phyloP scores from a whole-genome alignment of 2,113 vertebrate species.

The Macroglossus sobrinus region DNA sequence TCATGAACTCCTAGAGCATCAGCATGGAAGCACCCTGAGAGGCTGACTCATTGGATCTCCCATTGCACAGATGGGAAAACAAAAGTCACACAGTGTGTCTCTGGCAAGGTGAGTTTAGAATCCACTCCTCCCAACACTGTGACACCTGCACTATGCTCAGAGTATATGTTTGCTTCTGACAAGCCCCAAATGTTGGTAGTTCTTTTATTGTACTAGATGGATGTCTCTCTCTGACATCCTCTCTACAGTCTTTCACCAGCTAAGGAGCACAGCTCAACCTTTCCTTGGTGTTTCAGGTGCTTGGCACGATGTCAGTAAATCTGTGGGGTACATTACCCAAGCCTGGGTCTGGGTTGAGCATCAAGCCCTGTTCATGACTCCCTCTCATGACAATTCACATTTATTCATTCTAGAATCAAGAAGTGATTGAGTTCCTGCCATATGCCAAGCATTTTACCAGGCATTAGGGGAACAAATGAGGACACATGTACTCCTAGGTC shows the following conservation, averaged over 20 bases:
- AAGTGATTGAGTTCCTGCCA: not conserved
- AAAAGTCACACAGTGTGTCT: not conserved
- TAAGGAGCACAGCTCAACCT: not conserved
- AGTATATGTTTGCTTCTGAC: not conserved
- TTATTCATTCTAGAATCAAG: not conserved
- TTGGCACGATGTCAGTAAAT: not conserved
- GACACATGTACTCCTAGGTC: not conserved
- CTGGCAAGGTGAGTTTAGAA: not conserved
- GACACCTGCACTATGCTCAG: not conserved
- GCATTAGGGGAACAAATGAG: not conserved
- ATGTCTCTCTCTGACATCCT: not conserved
- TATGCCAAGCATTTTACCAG: not conserved
- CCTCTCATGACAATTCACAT: accelerated
- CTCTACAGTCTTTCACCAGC: not conserved
- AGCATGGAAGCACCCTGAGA: not conserved
- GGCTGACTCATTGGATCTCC: not conserved
- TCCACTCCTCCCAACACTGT: not conserved
- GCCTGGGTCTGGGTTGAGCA: not conserved
- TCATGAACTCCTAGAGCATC: not conserved
- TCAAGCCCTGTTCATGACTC: not conserved
- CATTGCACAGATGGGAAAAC: not conserved
- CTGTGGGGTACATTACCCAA: accelerated
- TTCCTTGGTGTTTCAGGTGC: not conserved
- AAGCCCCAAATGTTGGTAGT: not conserved
- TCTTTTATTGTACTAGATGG: not conserved